Percentiles rank a stretch among this genome's conserved stretches.
phyloP scores from a whole-genome alignment of 2,888 invertebrate species.

The Oxycera nigricornis region DNA sequence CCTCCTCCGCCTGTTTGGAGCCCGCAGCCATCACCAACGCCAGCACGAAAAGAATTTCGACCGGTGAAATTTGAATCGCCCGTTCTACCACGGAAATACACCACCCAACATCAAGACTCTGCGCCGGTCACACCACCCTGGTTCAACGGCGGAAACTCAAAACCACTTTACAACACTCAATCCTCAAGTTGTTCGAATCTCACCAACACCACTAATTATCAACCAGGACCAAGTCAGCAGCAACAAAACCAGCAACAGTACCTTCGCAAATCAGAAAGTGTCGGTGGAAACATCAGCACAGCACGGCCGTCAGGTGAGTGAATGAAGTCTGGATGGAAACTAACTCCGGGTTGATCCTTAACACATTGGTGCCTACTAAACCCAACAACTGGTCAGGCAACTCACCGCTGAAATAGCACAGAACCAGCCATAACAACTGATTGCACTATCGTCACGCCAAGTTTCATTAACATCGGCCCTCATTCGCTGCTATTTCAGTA shows the following conservation, averaged over 20 bases:
- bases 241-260: slow-evolving; percentile 12
- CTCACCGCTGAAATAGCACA: too few relatives aligned
- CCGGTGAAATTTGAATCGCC: slow-evolving; percentile 80
- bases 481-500: too few relatives aligned
- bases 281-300: slow-evolving; percentile 56
- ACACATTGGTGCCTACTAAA: too few relatives aligned
- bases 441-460: too few relatives aligned
- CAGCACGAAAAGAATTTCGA: slow-evolving; percentile 78
- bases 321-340: background rate
- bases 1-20: slow-evolving; percentile 80
- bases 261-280: slow-evolving; percentile 85
- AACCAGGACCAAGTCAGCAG: slow-evolving; percentile 55
- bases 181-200: slow-evolving; percentile 67
- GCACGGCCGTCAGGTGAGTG: slow-evolving; percentile 23
- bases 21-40: slow-evolving; percentile 77
- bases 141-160: slow-evolving; percentile 49
- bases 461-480: too few relatives aligned
- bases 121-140: slow-evolving; percentile 51
- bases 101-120: slow-evolving; percentile 49
- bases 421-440: too few relatives aligned
- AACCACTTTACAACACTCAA: slow-evolving; percentile 64
- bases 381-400: too few relatives aligned
- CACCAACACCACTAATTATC: slow-evolving; percentile 53
- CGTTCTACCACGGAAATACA: slow-evolving; percentile 64
- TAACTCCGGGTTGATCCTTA: too few relatives aligned